Conservation (phyloP, 2,113 vertebrate species). For the Amia ocellicauda region DNA sequence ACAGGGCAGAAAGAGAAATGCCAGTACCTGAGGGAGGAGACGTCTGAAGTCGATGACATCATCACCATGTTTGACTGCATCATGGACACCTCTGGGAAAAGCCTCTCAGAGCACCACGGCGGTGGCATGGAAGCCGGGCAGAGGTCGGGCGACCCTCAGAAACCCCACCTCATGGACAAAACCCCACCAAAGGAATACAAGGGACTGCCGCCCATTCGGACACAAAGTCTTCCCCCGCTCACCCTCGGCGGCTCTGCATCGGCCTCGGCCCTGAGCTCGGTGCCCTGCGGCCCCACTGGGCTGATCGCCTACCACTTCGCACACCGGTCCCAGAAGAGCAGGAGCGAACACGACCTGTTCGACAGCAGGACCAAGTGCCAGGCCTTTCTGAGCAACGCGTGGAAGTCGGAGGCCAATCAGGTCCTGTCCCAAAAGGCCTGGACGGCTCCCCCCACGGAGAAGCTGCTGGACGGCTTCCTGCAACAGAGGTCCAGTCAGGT, state of each 20-base stretch:
- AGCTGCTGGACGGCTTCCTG: slow-evolving; percentile 57
- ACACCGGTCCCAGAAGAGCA: slow-evolving; percentile 69
- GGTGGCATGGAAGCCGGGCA: slow-evolving; percentile 49
- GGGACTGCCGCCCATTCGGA: slow-evolving; percentile 66
- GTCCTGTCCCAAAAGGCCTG: slow-evolving; percentile 59
- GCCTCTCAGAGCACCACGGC: slow-evolving; percentile 38
- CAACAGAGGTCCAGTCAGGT: slow-evolving; percentile 49
- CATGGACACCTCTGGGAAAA: slow-evolving; percentile 61
- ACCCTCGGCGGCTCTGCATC: slow-evolving; percentile 60
- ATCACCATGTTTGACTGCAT: slow-evolving; percentile 78
- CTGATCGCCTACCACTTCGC: slow-evolving; percentile 45
- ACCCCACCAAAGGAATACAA: slow-evolving; percentile 45
- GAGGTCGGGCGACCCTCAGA: slow-evolving; percentile 53
- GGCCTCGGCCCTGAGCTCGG: slow-evolving; percentile 45
- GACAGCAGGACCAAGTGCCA: slow-evolving; percentile 57
- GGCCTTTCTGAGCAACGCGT: slow-evolving; percentile 47
- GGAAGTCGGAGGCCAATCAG: slow-evolving; percentile 58
- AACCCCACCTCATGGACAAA: slow-evolving; percentile 59
- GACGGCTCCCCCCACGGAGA: slow-evolving; percentile 57
- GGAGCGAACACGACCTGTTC: slow-evolving; percentile 71
- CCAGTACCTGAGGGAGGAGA: slow-evolving; percentile 45
- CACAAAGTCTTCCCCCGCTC: slow-evolving; percentile 76
- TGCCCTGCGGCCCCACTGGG: slow-evolving; percentile 38
- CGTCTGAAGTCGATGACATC: slow-evolving; percentile 81
- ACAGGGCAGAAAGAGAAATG: slow-evolving; percentile 49